Percentiles rank a stretch among this genome's conserved stretches.
Conservation (phyloP, 1,140 invertebrate species). For the Metopolophium dirhodum region DNA sequence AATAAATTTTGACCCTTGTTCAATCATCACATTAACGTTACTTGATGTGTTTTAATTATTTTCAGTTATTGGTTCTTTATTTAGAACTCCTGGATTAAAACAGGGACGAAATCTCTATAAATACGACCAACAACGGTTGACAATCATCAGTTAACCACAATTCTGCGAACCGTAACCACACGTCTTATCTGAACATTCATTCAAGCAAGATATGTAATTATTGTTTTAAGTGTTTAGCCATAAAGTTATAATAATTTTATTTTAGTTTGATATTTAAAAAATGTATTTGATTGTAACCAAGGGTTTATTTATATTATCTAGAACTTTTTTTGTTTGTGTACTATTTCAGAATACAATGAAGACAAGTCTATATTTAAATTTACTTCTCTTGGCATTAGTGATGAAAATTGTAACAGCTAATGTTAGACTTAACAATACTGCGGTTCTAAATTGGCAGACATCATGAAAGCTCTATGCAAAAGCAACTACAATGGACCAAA, state of each 20-base stretch:
- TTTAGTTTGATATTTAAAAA: neutral
- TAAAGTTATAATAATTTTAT: neutral
- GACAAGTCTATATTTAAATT: neutral
- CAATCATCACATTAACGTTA: slow-evolving; percentile 2
- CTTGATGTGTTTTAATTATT: slow-evolving; percentile 39
- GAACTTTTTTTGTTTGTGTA: neutral
- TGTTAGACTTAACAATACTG: slow-evolving; percentile 18
- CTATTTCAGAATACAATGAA: slow-evolving; percentile 20
- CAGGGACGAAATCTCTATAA: neutral
- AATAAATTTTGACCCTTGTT: slow-evolving; percentile 6
- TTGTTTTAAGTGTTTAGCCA: neutral
- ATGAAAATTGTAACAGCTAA: slow-evolving; percentile 10
- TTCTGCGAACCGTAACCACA: neutral
- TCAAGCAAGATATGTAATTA: neutral
- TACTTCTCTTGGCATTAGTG: neutral
- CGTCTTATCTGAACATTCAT: neutral
- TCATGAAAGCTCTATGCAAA: neutral
- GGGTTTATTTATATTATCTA: neutral
- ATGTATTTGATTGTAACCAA: neutral
- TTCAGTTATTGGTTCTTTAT: neutral
- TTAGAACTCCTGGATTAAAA: slow-evolving; percentile 6
- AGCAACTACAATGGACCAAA: neutral
- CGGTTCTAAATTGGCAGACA: slow-evolving; percentile 12
- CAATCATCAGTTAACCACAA: neutral
- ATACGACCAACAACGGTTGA: neutral